Base-by-base conservation (phyloP, 1,140 invertebrate genomes). In the Bombus vancouverensis region DNA sequence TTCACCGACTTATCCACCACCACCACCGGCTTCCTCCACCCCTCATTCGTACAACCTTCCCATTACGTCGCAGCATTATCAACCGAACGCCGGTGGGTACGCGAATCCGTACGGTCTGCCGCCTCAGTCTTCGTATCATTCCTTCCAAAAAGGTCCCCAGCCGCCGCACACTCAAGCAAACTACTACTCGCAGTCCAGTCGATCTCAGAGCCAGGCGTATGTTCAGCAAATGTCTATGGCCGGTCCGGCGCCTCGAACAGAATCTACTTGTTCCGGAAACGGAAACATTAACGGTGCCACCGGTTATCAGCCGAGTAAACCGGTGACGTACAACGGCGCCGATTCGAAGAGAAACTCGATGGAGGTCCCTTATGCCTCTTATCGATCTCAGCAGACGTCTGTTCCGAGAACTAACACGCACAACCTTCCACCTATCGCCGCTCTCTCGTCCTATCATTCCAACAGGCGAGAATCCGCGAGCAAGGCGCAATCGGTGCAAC, bases 361-460 rank as follows among this genome's bases (percentile, higher is more conserved):
- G 59, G 89, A 90, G 8, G 44, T 78, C 0, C 79, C 89, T 0
- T 92, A 91, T n/a, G 80, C 73, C 1, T 82, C 88, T 15, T 94
- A 93, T 65, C 87, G 89, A 44, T 76, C 90, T 62, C 81, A 81
- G 9, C 62, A 86, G 15, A 72, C 81, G 32, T 34, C 87, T 53
- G 57, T 85, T 2, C 87, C 91, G 72, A 92, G 44, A 91, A 68
- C 72, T 57, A 95, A 94, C 18, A 95, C 95, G 72, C 96, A 96
- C 92, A 96, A 96, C 85, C 88, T 96, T 39, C 96, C 95, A 10
- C 95, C 95, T 0, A 96, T 96, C 39, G 95, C 94, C 10, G 93
- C 94, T 0, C 90, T 96, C 2, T 95, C 95, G 9, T 95, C 94
- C 79, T 96, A 96, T 85, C 95, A 95, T 91, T 92, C 94, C 66